Evolutionary conservation across 2,888 invertebrate genomes (phyloP).

Genomic region (Ernsta delagoae): DNA sequence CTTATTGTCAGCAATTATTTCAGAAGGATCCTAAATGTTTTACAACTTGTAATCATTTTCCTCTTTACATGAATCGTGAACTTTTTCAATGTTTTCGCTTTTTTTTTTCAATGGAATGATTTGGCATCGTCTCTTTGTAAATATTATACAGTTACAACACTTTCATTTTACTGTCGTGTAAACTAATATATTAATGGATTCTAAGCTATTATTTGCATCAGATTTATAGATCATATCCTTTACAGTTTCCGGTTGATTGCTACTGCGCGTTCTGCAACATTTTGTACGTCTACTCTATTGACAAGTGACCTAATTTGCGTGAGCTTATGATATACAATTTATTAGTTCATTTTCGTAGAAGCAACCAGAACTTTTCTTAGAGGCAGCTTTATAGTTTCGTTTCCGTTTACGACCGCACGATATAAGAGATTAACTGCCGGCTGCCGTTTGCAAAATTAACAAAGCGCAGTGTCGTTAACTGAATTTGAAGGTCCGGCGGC

Average conservation of each 20-base stretch:
- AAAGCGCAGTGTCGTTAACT: conserved; percentile 31
- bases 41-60: background rate
- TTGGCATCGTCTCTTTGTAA: conserved; percentile 30
- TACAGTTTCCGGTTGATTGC: conserved; percentile 22
- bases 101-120: conserved; percentile 24
- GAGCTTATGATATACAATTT: background rate
- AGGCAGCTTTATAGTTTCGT: conserved; percentile 12
- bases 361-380: background rate
- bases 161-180: too few relatives aligned
- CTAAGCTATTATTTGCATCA: background rate
- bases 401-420: background rate
- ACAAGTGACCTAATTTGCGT: conserved; percentile 27
- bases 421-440: background rate
- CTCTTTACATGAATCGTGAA: conserved; percentile 1
- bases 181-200: too few relatives aligned
- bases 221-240: conserved; percentile 17
- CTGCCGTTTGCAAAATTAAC: conserved; percentile 16
- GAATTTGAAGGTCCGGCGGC: conserved; percentile 71
- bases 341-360: background rate
- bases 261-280: conserved; percentile 14
- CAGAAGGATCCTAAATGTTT: background rate
- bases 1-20: background rate
- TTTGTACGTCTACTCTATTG: conserved; percentile 14
- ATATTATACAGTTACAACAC: background rate
- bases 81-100: conserved; percentile 2